Conservation (phyloP, 2,797 vertebrate species). For the Microctenopoma steveboyesi region DNA sequence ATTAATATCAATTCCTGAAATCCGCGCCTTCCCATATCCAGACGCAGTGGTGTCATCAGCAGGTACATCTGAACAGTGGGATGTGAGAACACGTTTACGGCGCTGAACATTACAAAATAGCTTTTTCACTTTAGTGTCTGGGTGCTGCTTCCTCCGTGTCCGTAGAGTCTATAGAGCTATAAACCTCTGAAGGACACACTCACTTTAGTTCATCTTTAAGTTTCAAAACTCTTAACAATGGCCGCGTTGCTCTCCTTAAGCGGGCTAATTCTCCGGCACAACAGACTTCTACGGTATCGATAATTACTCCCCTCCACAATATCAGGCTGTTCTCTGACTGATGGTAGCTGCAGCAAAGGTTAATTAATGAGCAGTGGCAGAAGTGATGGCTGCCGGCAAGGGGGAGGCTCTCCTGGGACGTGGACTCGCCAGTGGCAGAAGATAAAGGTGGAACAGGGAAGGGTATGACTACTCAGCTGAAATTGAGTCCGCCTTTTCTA, state of each 20-base stretch:
- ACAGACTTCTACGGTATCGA: slow-evolving; percentile 46
- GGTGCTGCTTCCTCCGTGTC: slow-evolving; percentile 38
- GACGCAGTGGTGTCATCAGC: slow-evolving; percentile 46
- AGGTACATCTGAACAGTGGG: slow-evolving; percentile 54
- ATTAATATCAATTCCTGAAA: slow-evolving; percentile 62
- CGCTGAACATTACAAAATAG: slow-evolving; percentile 32
- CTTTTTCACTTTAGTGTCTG: too few species aligned
- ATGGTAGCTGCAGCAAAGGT: slow-evolving; percentile 74
- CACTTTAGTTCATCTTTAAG: slow-evolving; percentile 31
- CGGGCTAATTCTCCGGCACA: slow-evolving; percentile 54
- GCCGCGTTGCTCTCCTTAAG: slow-evolving; percentile 48
- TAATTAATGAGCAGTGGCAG: slow-evolving; percentile 79
- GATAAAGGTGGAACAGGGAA: slow-evolving; percentile 70
- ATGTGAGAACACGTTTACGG: slow-evolving; percentile 52
- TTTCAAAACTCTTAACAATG: slow-evolving; percentile 44
- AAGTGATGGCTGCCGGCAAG: slow-evolving; percentile 65
- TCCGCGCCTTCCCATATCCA: slow-evolving; percentile 17
- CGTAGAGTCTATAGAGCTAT: background rate
- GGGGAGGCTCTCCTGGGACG: slow-evolving; percentile 68
- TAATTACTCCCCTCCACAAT: slow-evolving; percentile 57
- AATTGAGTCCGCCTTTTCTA: slow-evolving; percentile 65
- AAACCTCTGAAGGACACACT: slow-evolving; percentile 32
- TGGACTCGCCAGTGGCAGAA: slow-evolving; percentile 49
- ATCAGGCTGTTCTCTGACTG: slow-evolving; percentile 58
- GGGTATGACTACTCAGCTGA: slow-evolving; percentile 70